These are phyloP conservation scores for Tetragonula carbonaria DNA, from an alignment of 2,888 invertebrate species.

Conservation along the genomic window DNA sequence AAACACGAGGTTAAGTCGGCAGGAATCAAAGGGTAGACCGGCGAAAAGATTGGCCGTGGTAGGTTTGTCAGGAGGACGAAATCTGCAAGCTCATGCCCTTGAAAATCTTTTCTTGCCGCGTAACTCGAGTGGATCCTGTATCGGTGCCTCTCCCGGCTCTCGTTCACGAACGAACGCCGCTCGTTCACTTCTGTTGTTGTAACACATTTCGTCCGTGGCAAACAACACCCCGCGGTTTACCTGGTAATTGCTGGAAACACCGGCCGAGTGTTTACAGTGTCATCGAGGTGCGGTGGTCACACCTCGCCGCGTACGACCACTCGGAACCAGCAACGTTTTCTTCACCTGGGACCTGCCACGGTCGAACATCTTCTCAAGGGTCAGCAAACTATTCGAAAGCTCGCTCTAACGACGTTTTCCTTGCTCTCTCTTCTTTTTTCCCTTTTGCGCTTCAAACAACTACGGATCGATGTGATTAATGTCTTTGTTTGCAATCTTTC, in stretches of 20 bases:
- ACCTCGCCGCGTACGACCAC: constrained; percentile 60
- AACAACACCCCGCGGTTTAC: constrained; percentile 73
- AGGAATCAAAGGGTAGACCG: constrained; percentile 58
- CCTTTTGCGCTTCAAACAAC: no score
- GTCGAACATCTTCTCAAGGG: constrained; percentile 21
- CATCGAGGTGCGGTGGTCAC: constrained; percentile 73
- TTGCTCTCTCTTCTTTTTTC: no score
- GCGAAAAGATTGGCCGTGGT: constrained; percentile 58
- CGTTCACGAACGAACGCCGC: constrained; percentile 13
- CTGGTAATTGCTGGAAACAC: constrained; percentile 80
- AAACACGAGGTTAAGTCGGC: constrained; percentile 59
- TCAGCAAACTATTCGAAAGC: constrained; percentile 29
- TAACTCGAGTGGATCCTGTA: constrained; percentile 50
- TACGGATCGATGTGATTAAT: neutral
- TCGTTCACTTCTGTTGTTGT: constrained; percentile 68
- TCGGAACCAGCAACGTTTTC: constrained; percentile 53
- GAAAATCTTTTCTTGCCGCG: constrained; percentile 64
- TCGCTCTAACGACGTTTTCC: neutral
- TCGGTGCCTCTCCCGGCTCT: constrained; percentile 33
- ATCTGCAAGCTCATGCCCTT: constrained; percentile 73
- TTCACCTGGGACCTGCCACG: constrained; percentile 42
- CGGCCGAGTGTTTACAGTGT: constrained; percentile 79
- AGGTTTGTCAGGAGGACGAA: constrained; percentile 50
- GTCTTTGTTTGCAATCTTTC: neutral
- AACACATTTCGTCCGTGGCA: constrained; percentile 74